Evolutionary conservation across 2,797 vertebrate species (phyloP), one percentile per base, ranked within the genome.

Genomic region (Pelochelys cantorii): DNA sequence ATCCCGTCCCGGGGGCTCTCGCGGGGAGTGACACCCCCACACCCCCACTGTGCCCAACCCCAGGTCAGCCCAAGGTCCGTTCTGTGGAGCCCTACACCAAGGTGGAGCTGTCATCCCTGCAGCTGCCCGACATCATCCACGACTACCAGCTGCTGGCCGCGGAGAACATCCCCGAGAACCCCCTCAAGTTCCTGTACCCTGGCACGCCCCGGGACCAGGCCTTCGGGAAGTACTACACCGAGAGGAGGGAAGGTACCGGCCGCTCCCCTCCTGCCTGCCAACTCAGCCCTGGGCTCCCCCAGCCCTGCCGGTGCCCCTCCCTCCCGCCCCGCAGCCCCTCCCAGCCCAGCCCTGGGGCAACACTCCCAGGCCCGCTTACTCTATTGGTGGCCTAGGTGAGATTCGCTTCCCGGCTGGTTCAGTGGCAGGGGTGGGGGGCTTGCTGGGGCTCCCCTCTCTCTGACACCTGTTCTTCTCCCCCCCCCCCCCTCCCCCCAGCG

Each of bases 51-150:
- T n/a, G 62, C 62, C 29, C 60, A 22, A 27, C 57, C 42, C 0
- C 90, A 97, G 97, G 90, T 0, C 2, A 81, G n/a, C 88, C 96
- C 0, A 56, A 78, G 0, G 87, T 99, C 83, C 97, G 96, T n/a
- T 98, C 99, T 0, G 98, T 99, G 83, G 97, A 98, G 90, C 99
- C 99, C 2, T 99, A 99, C 97, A 99, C 98, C 52, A 98, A 98
- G 87, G 89, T 87, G 0, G 98, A 99, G 93, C 98, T 99, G 13
- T 90, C 37, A 1, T 98, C 98, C 34, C 98, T 99, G 93, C 98
- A 99, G 0, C 98, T 99, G 87, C 98, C 98, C 0, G 99, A 99
- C 95, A 99, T 99, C 95, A 98, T 99, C 94, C 97, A 97, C 0
- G 98, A 99, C 94, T 99, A 98, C 97, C 98, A 99, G 95, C 97